Base-by-base conservation (phyloP, 2,888 invertebrate species). In the Seira ritae region DNA sequence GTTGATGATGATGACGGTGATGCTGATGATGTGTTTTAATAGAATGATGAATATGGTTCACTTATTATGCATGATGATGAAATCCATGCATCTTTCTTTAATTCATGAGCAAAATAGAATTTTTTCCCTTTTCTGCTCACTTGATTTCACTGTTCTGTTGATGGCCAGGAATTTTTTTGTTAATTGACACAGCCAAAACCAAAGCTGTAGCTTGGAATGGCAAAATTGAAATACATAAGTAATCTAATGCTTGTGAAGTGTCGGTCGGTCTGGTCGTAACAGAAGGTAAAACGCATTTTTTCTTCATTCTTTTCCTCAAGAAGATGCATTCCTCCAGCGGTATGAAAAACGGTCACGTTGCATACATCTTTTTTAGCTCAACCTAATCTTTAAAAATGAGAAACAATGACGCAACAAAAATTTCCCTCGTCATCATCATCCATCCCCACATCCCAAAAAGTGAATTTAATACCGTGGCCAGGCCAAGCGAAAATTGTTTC, bases 381-480 rank as follows among this genome's bases (percentile, higher is more conserved):
- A 60, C 69, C 24, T 69, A 77, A 24, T 77, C 77, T 80, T 74
- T 20, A 80, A 73, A 80, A 80, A 80, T 80, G 74, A 80, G 80
- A 80, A 80, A 80, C 80, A 80, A 80, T 80, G 80, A 80, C 80
- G 68, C 80, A 80, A 80, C 80, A 80, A 73, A 74, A 69, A 73
- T 80, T 67, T 71, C 42, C 42, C 42, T 42, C 66, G 23, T 8
- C 42, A 50, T 65, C 42, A 22, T 50, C 17, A 22, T 60, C 46
- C n/a, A 23, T 3, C 42, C 37, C 0, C 17, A 17, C 22, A 17
- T 46, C 20, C n/a, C 15, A 20, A 66, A 19, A 19, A 42, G 70
- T 70, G 20, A 19, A 69, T 24, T 75, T 42, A 42, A 42, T n/a
- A n/a, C n/a, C n/a, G n/a, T n/a, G n/a, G n/a, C n/a, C n/a, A n/a